Percentiles rank a stretch among this genome's conserved stretches.
Conservation (phyloP, 2,113 vertebrate genomes). For the Telmatochromis sp. region DNA sequence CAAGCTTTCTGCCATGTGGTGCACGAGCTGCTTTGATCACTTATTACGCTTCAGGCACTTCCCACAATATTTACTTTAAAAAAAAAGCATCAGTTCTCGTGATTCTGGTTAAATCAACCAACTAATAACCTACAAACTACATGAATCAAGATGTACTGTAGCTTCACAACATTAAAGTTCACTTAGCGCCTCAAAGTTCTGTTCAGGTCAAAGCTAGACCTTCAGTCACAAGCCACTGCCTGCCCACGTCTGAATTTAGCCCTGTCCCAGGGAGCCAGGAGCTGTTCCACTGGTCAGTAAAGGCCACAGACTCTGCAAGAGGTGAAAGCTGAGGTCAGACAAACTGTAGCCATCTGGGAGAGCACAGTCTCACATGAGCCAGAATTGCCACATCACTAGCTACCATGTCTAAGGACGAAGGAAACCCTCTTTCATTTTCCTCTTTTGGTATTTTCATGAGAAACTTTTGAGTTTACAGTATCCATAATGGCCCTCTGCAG, state of each 20-base stretch:
- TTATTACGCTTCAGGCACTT: background rate
- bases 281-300: slow-evolving; percentile 9
- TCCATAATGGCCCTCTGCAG: background rate
- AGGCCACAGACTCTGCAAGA: slow-evolving; percentile 36
- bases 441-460: slow-evolving; percentile 46
- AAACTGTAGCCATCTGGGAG: slow-evolving; percentile 21
- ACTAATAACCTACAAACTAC: background rate
- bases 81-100: background rate
- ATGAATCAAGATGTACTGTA: background rate
- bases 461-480: slow-evolving; percentile 29
- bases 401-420: background rate
- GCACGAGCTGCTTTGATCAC: background rate
- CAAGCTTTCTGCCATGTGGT: background rate
- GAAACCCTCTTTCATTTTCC: slow-evolving; percentile 20
- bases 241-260: slow-evolving; percentile 36
- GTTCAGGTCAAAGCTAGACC: background rate
- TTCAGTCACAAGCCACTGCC: background rate
- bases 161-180: background rate
- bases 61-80: background rate
- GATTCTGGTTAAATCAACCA: background rate
- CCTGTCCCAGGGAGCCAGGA: background rate
- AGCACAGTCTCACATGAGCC: background rate
- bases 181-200: background rate
- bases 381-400: slow-evolving; percentile 33
- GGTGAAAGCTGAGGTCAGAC: slow-evolving; percentile 37